Percentiles rank a stretch among this genome's conserved stretches.
Evolutionary conservation across 2,797 vertebrate species (phyloP).

Genomic region (Characodon lateralis): DNA sequence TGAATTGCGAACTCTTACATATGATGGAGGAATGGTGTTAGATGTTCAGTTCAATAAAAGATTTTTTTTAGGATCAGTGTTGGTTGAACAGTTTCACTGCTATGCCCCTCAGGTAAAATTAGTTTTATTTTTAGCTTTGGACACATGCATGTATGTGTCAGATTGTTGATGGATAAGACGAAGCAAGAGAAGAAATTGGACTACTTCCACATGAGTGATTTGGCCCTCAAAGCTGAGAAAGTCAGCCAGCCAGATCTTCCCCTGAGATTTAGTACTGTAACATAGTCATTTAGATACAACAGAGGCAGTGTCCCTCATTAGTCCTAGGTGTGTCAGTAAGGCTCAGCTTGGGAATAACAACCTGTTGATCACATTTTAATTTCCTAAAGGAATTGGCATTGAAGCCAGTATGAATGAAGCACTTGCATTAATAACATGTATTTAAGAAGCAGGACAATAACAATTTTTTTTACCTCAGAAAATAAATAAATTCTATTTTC

Average conservation of each 20-base stretch:
- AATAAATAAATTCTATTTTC: not conserved
- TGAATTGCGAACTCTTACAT: not conserved
- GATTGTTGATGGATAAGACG: slow-evolving; percentile 24
- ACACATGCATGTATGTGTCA: slow-evolving; percentile 13
- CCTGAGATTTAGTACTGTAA: slow-evolving; percentile 22
- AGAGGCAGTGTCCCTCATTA: slow-evolving; percentile 28
- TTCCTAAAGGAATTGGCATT: slow-evolving; percentile 6
- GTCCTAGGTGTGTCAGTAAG: slow-evolving; percentile 35
- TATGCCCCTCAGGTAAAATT: not conserved
- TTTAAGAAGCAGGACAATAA: not conserved
- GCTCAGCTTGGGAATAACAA: slow-evolving; percentile 32
- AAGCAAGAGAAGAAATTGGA: slow-evolving; percentile 25
- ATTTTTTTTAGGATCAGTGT: not conserved
- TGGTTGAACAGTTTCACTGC: not conserved
- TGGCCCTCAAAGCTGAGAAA: slow-evolving; percentile 15
- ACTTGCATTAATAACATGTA: not conserved
- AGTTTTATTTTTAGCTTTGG: slow-evolving; percentile 19
- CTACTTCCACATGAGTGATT: slow-evolving; percentile 14
- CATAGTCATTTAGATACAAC: slow-evolving; percentile 32
- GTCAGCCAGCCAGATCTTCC: slow-evolving; percentile 20
- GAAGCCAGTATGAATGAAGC: slow-evolving; percentile 15
- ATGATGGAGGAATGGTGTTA: not conserved
- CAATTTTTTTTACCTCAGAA: not conserved
- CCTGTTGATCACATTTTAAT: slow-evolving; percentile 23
- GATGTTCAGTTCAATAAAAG: not conserved